Evolutionary conservation across 2,113 vertebrate genomes (phyloP).

Genomic region (Melanerpes aurifrons): DNA sequence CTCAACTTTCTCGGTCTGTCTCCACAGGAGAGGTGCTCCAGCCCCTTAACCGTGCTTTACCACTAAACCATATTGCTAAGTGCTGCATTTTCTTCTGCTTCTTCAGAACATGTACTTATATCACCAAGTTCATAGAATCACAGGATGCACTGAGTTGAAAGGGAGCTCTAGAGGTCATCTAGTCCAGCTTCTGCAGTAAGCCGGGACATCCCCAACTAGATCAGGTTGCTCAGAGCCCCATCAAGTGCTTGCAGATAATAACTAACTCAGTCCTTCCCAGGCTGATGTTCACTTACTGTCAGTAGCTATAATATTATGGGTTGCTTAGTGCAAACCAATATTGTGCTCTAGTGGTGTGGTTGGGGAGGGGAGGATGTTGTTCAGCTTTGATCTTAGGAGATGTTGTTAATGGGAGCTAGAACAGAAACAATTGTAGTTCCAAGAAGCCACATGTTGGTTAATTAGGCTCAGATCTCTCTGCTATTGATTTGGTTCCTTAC

Average conservation of each 20-base stretch:
- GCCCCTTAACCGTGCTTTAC: too few species aligned
- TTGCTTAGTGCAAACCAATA: rapidly evolving
- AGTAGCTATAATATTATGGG: not conserved
- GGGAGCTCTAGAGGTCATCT: too few species aligned
- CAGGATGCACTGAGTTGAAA: too few species aligned
- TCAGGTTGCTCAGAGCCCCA: too few species aligned
- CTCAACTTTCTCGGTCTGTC: too few species aligned
- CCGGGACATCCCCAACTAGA: too few species aligned
- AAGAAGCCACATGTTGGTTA: not conserved
- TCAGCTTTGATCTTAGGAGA: not conserved
- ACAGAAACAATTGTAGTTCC: not conserved
- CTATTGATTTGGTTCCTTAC: not conserved
- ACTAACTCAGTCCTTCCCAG: not conserved
- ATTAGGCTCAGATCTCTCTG: not conserved
- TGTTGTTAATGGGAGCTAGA: not conserved
- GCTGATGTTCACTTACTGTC: rapidly evolving
- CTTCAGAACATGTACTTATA: not conserved
- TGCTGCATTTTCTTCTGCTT: not conserved
- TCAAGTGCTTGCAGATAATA: not conserved
- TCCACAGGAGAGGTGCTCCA: too few species aligned
- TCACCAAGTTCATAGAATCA: rapidly evolving
- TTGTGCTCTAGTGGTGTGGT: not conserved
- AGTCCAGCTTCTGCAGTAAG: too few species aligned
- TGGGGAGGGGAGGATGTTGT: not conserved
- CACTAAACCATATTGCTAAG: too few species aligned